Conservation (phyloP, 2,113 vertebrate species). For the Hystrix brachyura region DNA sequence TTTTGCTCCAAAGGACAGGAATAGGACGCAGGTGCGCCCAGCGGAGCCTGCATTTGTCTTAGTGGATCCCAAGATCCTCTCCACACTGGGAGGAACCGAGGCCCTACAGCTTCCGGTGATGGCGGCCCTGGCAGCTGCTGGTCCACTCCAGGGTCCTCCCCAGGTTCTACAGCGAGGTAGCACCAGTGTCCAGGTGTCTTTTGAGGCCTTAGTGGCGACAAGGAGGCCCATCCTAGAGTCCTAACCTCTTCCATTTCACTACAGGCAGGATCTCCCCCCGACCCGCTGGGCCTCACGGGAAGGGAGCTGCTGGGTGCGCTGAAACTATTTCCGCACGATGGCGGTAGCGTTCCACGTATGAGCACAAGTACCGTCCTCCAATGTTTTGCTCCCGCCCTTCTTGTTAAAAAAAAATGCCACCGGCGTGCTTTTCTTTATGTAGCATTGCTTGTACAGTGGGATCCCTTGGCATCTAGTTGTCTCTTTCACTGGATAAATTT, state of each 20-base stretch:
- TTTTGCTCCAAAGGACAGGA: background rate
- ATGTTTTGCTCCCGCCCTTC: background rate
- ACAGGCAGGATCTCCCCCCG: background rate
- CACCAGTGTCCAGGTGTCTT: background rate
- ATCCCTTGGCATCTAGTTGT: background rate
- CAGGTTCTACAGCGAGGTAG: background rate
- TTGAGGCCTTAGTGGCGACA: background rate
- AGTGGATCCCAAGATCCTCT: background rate
- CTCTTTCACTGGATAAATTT: background rate
- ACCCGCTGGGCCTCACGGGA: background rate
- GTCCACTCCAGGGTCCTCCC: background rate
- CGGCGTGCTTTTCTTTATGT: background rate
- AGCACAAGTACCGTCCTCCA: rapidly evolving
- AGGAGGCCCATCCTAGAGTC: too few species aligned
- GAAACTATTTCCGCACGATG: background rate
- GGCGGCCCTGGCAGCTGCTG: background rate
- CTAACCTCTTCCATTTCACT: background rate
- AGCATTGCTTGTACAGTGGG: background rate
- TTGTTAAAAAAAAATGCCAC: background rate
- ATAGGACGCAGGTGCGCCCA: background rate
- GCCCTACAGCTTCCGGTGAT: background rate
- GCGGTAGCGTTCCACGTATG: background rate
- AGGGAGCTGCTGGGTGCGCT: rapidly evolving
- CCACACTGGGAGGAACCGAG: background rate
- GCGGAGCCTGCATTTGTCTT: background rate